phyloP scores from a whole-genome alignment of 2,797 vertebrate species.

The Mus spretus region DNA sequence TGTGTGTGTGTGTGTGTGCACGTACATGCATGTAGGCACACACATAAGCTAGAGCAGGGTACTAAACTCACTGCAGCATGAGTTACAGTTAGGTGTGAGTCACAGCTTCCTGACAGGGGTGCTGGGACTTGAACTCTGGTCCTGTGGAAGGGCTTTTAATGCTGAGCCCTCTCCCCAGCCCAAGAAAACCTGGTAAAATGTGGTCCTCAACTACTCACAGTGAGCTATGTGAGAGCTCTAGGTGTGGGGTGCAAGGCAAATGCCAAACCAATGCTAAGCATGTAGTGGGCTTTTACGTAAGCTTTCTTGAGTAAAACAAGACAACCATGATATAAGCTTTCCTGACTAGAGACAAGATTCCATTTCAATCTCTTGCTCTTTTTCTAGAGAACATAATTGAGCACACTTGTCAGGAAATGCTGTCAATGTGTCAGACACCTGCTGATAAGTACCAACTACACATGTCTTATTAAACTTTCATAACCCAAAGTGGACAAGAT shows the following conservation, averaged over 20 bases:
- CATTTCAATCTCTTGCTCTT: slow-evolving; percentile 21
- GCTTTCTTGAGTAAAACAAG: slow-evolving; percentile 37
- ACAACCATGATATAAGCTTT: slow-evolving; percentile 15
- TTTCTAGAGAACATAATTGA: slow-evolving; percentile 57
- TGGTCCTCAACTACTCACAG: neutral
- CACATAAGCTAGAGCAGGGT: neutral
- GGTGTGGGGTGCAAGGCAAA: neutral
- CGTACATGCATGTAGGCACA: neutral
- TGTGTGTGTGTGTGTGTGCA: neutral
- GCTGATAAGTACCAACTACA: slow-evolving; percentile 23
- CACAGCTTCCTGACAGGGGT: neutral
- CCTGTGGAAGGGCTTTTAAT: neutral
- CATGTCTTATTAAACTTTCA: slow-evolving; percentile 57
- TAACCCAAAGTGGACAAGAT: slow-evolving; percentile 8
- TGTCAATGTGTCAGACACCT: slow-evolving; percentile 8
- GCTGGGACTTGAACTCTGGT: neutral
- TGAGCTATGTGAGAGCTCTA: slow-evolving; percentile 3
- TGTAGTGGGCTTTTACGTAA: neutral
- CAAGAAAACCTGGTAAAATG: neutral
- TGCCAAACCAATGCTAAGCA: neutral
- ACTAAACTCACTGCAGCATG: neutral
- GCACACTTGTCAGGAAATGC: slow-evolving; percentile 50
- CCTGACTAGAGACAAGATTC: slow-evolving; percentile 47
- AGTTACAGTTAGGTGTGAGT: neutral
- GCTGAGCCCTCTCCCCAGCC: neutral